Base-by-base conservation (phyloP, 2,888 invertebrate species). In the Meteorus colon region DNA sequence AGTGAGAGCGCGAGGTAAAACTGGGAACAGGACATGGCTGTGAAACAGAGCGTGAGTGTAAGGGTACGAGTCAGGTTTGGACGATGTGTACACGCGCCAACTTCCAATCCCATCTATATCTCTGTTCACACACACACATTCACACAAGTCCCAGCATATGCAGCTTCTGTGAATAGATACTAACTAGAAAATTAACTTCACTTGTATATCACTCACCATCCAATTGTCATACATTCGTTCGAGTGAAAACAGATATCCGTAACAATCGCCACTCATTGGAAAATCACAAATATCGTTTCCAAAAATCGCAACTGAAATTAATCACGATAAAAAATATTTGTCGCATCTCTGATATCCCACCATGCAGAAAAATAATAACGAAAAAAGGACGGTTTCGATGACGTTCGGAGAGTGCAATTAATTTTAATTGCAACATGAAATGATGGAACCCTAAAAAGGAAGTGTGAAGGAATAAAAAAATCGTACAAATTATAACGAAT, bases 111-210 rank as follows among this genome's bases (percentile, higher is more conserved):
- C n/a, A 31, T n/a, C 14, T 62, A 62, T n/a, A 16, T 34, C 29
- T 62, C 29, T 34, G 14, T 16, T 12, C 29, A 31, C 16, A 62
- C 4, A 31, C n/a, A n/a, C 14, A 34, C 10, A 55, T n/a, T 1
- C n/a, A 48, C 16, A 48, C 48, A 48, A 4, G 16, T 48, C 48
- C 16, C n/a, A 4, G 24, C 14, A 27, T 41, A n/a, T 67, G 5
- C 14, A 16, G 27, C 45, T 67, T 16, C 6, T 16, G 48, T 67
- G 67, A 67, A 67, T 67, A 48, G 67, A 24, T 45, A 45, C 67
- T 67, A 67, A 67, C 67, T 67, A 67, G 31, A 48, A 67, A 45
- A 67, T 67, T 67, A 67, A 48, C 41, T 27, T 37, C 27, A 41
- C 45, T 41, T 67, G 41, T 67, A 67, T 65, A 62, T 41, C 37